Conservation (phyloP, 2,797 vertebrate species). For the Lacerta viridis region DNA sequence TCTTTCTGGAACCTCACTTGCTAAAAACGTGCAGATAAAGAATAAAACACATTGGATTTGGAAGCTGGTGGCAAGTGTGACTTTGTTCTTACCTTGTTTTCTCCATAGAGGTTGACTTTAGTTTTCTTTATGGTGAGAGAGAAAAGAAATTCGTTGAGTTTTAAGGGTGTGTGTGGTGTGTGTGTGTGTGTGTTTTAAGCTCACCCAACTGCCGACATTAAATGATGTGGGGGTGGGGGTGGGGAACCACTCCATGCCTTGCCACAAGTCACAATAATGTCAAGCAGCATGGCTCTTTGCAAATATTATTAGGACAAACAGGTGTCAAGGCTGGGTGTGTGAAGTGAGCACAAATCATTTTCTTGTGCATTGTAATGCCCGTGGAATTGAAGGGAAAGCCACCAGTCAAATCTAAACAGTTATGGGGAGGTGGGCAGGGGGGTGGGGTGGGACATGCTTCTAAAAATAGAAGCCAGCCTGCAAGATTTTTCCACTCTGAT, state of each 20-base stretch:
- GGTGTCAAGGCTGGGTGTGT: not conserved
- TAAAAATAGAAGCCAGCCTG: not conserved
- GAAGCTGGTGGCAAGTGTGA: not conserved
- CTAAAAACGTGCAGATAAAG: not conserved
- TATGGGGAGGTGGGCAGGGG: not conserved
- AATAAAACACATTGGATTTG: conserved; percentile 17
- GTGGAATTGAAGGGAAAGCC: not conserved
- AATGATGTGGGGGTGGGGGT: conserved; percentile 72
- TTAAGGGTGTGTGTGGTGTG: conserved; percentile 33
- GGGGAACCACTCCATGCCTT: conserved; percentile 58
- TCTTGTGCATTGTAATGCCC: not conserved
- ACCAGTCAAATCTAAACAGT: rapidly evolving
- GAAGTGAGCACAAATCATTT: conserved; percentile 15
- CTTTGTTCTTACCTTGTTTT: conserved; percentile 43
- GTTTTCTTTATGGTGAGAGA: conserved; percentile 37
- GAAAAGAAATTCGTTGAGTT: conserved; percentile 42
- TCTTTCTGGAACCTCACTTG: not conserved
- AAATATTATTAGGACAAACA: conserved; percentile 36
- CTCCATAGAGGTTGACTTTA: conserved; percentile 36
- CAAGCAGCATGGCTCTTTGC: not conserved
- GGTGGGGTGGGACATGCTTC: too few relatives aligned
- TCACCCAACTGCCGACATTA: conserved; percentile 55
- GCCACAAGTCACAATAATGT: conserved; percentile 34
- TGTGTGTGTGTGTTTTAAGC: conserved; percentile 8
- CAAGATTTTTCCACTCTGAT: not conserved